Evolutionary conservation across 2,888 invertebrate genomes (phyloP).

Genomic region (Torymus texanus): DNA sequence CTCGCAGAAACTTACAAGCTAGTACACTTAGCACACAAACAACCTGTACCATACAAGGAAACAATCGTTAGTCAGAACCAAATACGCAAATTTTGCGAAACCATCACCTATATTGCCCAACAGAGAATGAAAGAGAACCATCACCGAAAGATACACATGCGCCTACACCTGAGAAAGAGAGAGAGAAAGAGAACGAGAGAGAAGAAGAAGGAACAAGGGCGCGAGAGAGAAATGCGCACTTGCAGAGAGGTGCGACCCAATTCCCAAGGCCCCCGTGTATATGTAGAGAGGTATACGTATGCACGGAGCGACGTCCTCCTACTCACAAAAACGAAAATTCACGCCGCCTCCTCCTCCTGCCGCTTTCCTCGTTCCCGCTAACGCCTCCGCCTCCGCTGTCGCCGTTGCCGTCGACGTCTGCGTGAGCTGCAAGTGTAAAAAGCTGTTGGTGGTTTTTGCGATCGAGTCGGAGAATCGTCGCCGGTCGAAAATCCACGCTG

Average conservation of each 20-base stretch:
- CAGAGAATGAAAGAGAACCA: too few species aligned
- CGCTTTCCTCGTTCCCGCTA: slow-evolving; percentile 3
- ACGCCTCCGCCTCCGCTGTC: slow-evolving; percentile 6
- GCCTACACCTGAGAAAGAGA: slow-evolving; percentile 1
- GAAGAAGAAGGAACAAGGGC: background rate
- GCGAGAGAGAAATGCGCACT: background rate
- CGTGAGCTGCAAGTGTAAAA: slow-evolving; percentile 38
- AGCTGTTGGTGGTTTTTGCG: background rate
- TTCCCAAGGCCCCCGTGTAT: slow-evolving; percentile 38
- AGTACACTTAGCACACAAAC: too few species aligned
- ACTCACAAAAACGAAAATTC: slow-evolving; percentile 73
- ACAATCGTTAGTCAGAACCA: too few species aligned
- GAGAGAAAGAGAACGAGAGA: background rate
- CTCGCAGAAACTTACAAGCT: too few species aligned
- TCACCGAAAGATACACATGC: background rate
- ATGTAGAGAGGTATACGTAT: background rate
- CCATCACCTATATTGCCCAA: too few species aligned
- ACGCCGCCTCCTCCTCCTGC: slow-evolving; percentile 38
- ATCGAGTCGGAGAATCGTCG: background rate
- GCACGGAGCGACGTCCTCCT: slow-evolving; percentile 38
- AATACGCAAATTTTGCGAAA: too few species aligned
- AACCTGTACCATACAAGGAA: too few species aligned
- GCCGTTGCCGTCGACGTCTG: slow-evolving; percentile 21
- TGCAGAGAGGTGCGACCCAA: slow-evolving; percentile 29
- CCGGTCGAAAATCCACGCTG: too few species aligned